A percentile compares a stretch with the other conserved stretches of the same genome.
Evolutionary conservation across 2,888 invertebrate genomes (phyloP).

Genomic region (Apodemia duryi): DNA sequence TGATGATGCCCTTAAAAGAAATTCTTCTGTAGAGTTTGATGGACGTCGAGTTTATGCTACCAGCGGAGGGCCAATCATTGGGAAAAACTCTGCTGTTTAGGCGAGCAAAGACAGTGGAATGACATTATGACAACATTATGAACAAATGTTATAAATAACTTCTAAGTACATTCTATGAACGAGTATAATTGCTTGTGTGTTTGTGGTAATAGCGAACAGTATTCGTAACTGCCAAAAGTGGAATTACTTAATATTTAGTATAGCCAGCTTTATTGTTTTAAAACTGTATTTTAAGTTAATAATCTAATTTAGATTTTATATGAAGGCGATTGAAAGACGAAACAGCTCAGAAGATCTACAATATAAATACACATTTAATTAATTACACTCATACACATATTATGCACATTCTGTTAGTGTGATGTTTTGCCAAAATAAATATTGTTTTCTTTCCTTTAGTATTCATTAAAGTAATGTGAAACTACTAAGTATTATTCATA

Average conservation of each 20-base stretch:
- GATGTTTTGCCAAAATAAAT: neutral
- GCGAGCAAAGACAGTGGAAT: constrained; percentile 17
- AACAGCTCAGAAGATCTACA: neutral
- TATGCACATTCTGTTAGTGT: neutral
- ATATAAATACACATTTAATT: neutral
- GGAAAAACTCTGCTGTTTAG: constrained; percentile 94
- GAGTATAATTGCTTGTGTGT: constrained; percentile 57
- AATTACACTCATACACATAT: neutral
- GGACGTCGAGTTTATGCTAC: constrained; percentile 90
- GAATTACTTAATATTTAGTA: constrained; percentile 42
- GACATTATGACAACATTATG: neutral
- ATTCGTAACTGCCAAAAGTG: constrained; percentile 69
- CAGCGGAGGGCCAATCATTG: constrained; percentile 90
- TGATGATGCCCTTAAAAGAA: constrained; percentile 84
- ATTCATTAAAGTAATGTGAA: too few relatives aligned
- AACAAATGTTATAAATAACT: constrained; percentile 2
- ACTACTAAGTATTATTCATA: too few relatives aligned
- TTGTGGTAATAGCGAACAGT: constrained; percentile 68
- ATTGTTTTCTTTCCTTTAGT: neutral
- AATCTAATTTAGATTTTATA: neutral
- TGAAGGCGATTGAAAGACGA: neutral
- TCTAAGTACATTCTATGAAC: constrained; percentile 10
- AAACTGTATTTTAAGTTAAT: constrained; percentile 9
- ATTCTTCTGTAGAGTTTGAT: constrained; percentile 90
- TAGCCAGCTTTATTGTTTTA: constrained; percentile 43